Base-by-base conservation (phyloP, 92 coral and sea anemone species). In the Phenganax marumi region DNA sequence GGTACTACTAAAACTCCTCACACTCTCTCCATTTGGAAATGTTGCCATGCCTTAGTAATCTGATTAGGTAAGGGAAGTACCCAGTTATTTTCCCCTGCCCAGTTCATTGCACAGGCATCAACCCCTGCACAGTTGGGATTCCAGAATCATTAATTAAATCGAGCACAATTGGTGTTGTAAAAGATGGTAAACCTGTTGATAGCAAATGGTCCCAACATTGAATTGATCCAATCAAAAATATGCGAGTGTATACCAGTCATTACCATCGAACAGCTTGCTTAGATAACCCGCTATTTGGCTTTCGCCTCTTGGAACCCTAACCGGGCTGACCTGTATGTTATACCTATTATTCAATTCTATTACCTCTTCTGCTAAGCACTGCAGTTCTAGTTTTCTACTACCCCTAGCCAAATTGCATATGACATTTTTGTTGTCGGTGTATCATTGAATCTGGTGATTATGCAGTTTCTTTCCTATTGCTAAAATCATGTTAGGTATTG, bases 261-360 rank as follows among this genome's bases (percentile, higher is more conserved):
- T 66, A 51, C 69, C 88, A 39, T 84, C 85, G 0, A 73, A 50
- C 53, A 84, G 88, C 26, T 88, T 88, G 54, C 90, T 88, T 51
- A 88, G 58, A 73, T 88, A 88, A 43, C 84, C 90, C 47, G 90
- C 85, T 47, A 88, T 11, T 8, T 88, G 82, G 33, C 84, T 84
- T 25, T 88, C 53, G 17, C 79, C 83, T 68, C 86, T 52, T 19
- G 88, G 88, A 3, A 84, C 85, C 90, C 87, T 78, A 52, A 87
- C 75, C 0, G 82, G 90, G 33, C 54, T 23, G 21, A 87, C 26
- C 68, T 43, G 72, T 39, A 84, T 33, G 47, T 52, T 48, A 72
- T 57, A 33, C 23, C 39, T 50, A 12, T n/a, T 12, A 39, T 81
- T 77, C 33, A 71, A 4, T 21, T 60, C 26, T 50, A 72, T 74